Conservation (phyloP, 2,113 vertebrate species). For the Octodon degus region DNA sequence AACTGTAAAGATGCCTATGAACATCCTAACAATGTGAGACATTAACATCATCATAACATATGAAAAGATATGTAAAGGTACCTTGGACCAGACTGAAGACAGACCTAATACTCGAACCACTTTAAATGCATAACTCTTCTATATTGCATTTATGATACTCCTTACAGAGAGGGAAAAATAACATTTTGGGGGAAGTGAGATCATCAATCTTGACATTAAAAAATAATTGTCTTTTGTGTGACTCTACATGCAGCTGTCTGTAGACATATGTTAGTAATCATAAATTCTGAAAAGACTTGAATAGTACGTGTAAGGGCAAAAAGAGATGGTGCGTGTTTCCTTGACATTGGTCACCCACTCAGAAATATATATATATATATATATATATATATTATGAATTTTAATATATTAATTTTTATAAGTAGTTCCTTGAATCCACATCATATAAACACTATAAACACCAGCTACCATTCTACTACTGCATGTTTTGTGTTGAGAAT, state of each 20-base stretch:
- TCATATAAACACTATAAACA: not conserved
- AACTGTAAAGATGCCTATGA: not conserved
- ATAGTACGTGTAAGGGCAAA: not conserved
- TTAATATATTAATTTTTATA: not conserved
- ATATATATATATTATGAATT: not conserved
- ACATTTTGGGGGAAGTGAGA: not conserved
- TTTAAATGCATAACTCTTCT: not conserved
- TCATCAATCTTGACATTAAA: not conserved
- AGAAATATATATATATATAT: not conserved
- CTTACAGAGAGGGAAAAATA: not conserved
- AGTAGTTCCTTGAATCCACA: not conserved
- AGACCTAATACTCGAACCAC: not conserved
- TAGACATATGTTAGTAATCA: not conserved
- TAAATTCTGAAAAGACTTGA: not conserved
- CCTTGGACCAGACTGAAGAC: not conserved
- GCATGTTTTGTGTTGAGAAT: not conserved
- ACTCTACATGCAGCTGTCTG: not conserved
- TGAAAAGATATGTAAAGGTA: not conserved
- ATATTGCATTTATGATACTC: not conserved
- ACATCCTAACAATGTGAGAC: not conserved
- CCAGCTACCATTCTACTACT: not conserved
- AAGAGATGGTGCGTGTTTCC: not conserved
- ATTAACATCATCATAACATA: not conserved
- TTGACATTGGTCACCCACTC: not conserved
- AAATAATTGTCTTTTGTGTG: not conserved